phyloP scores from a whole-genome alignment of 2,113 vertebrate species.

The Periophthalmodon schlosseri region DNA sequence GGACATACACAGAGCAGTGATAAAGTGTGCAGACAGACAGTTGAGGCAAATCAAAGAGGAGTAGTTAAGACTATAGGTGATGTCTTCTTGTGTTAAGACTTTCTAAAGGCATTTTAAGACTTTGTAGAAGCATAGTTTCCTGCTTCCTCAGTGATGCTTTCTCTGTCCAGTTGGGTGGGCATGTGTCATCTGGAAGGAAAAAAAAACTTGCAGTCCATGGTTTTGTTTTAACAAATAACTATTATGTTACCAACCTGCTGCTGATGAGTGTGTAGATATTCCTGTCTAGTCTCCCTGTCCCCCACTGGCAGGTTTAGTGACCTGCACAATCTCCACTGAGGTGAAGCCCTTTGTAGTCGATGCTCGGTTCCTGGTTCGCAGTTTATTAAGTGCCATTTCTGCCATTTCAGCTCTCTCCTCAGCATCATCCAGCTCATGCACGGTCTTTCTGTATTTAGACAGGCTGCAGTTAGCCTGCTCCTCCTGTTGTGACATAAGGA shows the following conservation, averaged over 20 bases:
- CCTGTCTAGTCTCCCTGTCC: constrained; percentile 51
- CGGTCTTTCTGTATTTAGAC: constrained; percentile 67
- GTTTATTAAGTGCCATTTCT: constrained; percentile 71
- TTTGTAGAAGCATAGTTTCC: constrained; percentile 14
- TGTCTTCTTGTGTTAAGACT: constrained; percentile 47
- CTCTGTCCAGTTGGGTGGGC: constrained; percentile 22
- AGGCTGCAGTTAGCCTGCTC: constrained; percentile 75
- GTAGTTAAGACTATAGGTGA: constrained; percentile 50
- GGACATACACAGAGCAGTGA: not conserved
- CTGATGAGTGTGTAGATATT: not conserved
- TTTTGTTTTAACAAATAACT: not conserved
- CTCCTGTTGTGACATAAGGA: constrained; percentile 51
- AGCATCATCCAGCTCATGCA: constrained; percentile 59
- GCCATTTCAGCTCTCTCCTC: constrained; percentile 69
- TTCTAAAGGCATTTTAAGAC: constrained; percentile 31
- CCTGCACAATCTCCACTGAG: constrained; percentile 75
- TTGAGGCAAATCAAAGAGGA: constrained; percentile 1
- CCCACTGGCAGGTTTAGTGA: constrained; percentile 57
- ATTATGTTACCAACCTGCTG: constrained; percentile 15
- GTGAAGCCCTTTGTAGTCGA: constrained; percentile 66
- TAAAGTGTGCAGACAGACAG: not conserved
- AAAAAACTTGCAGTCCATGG: not conserved
- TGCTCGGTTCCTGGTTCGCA: constrained; percentile 60
- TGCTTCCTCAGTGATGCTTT: constrained; percentile 12
- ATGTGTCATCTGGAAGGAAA: constrained; percentile 39